Percentiles rank a stretch among this genome's conserved stretches.
Evolutionary conservation across 2,797 vertebrate species (phyloP).

Genomic region (Alca torda): DNA sequence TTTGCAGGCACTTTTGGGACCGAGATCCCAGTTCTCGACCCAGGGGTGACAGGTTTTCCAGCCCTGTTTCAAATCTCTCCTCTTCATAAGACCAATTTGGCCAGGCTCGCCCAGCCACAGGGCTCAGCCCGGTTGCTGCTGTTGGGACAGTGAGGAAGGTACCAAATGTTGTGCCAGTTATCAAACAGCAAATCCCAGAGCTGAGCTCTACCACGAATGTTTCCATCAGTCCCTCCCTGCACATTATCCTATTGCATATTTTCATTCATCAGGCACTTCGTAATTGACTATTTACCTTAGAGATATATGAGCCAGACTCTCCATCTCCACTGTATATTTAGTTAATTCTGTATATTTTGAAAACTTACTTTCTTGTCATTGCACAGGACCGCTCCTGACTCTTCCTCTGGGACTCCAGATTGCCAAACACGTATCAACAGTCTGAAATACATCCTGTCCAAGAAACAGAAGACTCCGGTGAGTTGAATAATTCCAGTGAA

Average conservation of each 20-base stretch:
- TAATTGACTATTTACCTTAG: background rate
- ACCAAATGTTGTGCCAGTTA: background rate
- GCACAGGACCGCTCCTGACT: background rate
- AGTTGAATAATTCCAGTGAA: slow-evolving; percentile 2
- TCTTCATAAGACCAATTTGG: background rate
- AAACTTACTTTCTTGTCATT: background rate
- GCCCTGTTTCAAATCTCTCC: too few species aligned
- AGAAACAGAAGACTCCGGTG: slow-evolving; percentile 37
- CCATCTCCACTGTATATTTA: background rate
- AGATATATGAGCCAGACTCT: background rate
- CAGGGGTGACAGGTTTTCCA: background rate
- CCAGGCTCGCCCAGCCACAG: background rate
- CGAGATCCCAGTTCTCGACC: background rate
- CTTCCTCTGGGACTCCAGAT: background rate
- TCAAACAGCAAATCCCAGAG: background rate
- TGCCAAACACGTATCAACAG: background rate
- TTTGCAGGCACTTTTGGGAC: background rate
- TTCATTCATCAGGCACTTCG: background rate
- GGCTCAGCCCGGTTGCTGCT: background rate
- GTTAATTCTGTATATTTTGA: background rate
- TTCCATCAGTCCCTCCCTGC: background rate
- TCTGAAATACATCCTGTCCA: background rate
- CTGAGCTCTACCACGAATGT: background rate
- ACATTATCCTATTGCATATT: background rate
- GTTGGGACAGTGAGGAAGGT: background rate